Evolutionary conservation across 2,113 vertebrate species (phyloP).

Genomic region (Eulemur macaco): DNA sequence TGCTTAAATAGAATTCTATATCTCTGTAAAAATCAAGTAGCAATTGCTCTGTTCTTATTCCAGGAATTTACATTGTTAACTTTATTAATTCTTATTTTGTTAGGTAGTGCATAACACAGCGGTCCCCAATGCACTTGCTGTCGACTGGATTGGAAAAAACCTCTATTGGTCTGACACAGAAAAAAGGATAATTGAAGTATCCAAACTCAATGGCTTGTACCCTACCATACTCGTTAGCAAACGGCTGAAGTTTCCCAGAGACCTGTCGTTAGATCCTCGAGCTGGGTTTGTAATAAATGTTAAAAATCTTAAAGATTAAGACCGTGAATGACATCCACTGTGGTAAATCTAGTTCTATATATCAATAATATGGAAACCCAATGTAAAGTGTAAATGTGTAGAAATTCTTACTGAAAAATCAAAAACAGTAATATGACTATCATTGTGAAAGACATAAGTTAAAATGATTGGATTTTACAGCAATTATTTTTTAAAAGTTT

Average conservation of each 20-base stretch:
- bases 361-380: neutral
- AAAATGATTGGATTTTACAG: neutral
- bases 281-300: conserved; percentile 88
- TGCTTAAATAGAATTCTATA: conserved; percentile 13
- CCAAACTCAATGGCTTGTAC: conserved; percentile 96
- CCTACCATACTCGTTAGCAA: conserved; percentile 94
- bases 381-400: neutral
- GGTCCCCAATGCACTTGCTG: conserved; percentile 95
- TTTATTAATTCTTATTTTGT: conserved; percentile 65
- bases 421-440: neutral
- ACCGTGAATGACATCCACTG: neutral
- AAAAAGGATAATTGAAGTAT: conserved; percentile 97
- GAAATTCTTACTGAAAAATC: neutral
- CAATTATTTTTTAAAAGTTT: neutral
- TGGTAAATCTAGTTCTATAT: neutral
- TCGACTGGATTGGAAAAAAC: conserved; percentile 99
- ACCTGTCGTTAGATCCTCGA: conserved; percentile 93
- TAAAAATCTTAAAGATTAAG: conserved; percentile 7
- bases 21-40: neutral
- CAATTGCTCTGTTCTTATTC: neutral
- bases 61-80: conserved; percentile 38
- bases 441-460: neutral
- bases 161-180: conserved; percentile 98
- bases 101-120: conserved; percentile 96
- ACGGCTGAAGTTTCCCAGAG: conserved; percentile 92